phyloP scores from a whole-genome alignment of 2,113 vertebrate species.

The Myiopsitta monachus region DNA sequence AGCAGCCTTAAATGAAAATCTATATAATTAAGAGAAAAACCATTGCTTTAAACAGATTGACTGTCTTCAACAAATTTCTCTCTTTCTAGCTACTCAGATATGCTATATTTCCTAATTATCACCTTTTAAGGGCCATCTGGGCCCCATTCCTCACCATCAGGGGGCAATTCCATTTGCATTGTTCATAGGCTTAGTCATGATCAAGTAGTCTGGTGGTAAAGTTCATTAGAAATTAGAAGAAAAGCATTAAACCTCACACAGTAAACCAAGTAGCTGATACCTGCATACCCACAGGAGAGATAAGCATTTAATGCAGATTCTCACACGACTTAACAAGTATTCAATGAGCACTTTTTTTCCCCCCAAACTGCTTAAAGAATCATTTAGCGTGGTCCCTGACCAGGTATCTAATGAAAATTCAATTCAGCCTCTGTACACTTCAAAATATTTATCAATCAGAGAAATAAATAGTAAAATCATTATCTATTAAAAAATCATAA shows the following conservation, averaged over 20 bases:
- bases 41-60: constrained; percentile 84
- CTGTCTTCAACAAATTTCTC: constrained; percentile 83
- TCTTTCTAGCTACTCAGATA: constrained; percentile 84
- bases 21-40: constrained; percentile 79
- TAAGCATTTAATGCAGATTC: constrained; percentile 61
- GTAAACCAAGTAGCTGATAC: constrained; percentile 76
- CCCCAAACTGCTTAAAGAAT: constrained; percentile 55
- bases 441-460: constrained; percentile 68
- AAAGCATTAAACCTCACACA: constrained; percentile 81
- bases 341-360: constrained; percentile 38
- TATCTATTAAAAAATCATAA: constrained; percentile 36
- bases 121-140: constrained; percentile 99
- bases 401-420: constrained; percentile 64
- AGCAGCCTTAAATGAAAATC: constrained; percentile 76
- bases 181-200: constrained; percentile 96
- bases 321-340: constrained; percentile 67
- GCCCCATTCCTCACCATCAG: constrained; percentile 96
- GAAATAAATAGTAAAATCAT: constrained; percentile 26
- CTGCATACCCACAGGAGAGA: constrained; percentile 69
- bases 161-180: constrained; percentile 99
- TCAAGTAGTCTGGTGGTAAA: constrained; percentile 95
- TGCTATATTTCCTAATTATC: constrained; percentile 99
- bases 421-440: constrained; percentile 46
- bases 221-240: constrained; percentile 90
- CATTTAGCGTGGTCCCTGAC: constrained; percentile 59